Percentiles rank a stretch among this genome's conserved stretches.
These are phyloP conservation scores for Drosophila melanosoma DNA, from an alignment of 2,888 invertebrate species.

Conservation along the genomic window DNA sequence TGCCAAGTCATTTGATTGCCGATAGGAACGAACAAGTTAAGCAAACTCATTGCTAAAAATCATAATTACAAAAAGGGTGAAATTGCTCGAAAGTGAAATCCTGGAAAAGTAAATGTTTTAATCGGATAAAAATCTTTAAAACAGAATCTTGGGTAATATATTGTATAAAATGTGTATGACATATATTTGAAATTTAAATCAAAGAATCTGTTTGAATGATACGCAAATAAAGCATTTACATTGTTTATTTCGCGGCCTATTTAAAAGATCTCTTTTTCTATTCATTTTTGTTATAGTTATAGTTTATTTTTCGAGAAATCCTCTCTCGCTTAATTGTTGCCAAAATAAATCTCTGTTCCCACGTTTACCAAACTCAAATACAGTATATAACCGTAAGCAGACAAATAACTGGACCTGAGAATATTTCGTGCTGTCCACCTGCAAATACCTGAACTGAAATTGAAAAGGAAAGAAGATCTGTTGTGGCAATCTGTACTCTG, in stretches of 20 bases:
- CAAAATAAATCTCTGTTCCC: slow-evolving; percentile 62
- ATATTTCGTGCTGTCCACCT: slow-evolving; percentile 70
- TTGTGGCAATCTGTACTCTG: slow-evolving; percentile 56
- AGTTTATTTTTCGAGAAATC: slow-evolving; percentile 31
- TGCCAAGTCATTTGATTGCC: slow-evolving; percentile 69
- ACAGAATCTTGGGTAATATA: background rate
- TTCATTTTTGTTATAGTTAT: slow-evolving; percentile 3
- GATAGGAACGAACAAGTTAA: slow-evolving; percentile 38
- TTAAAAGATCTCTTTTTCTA: background rate
- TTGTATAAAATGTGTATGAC: background rate
- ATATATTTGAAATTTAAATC: background rate
- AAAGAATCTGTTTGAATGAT: background rate
- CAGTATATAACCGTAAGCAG: slow-evolving; percentile 70
- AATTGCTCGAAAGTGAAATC: slow-evolving; percentile 41
- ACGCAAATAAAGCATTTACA: background rate
- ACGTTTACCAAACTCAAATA: slow-evolving; percentile 59
- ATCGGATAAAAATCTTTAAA: slow-evolving; percentile 10
- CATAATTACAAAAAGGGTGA: slow-evolving; percentile 19
- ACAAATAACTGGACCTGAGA: slow-evolving; percentile 66
- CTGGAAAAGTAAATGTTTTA: slow-evolving; percentile 8
- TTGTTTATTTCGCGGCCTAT: background rate
- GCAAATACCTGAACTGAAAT: slow-evolving; percentile 61
- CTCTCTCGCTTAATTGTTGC: slow-evolving; percentile 36
- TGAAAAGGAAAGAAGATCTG: slow-evolving; percentile 73
- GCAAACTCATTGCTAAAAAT: slow-evolving; percentile 52